Percentiles rank a stretch among this genome's conserved stretches.
phyloP scores from a whole-genome alignment of 1,140 invertebrate species.

The Thereuonema tuberculata region DNA sequence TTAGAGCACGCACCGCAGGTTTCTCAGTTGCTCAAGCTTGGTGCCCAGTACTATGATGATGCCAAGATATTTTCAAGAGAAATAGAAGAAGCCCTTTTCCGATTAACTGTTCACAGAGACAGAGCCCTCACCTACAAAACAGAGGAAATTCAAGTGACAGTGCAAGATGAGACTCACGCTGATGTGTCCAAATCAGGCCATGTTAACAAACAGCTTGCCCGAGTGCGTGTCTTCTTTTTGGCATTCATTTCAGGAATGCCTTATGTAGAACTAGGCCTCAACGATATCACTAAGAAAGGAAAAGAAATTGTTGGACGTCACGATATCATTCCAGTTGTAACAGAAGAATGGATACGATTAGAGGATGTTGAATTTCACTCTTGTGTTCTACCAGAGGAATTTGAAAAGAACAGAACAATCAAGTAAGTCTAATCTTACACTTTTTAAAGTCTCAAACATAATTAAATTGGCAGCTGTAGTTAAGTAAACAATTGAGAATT shows the following conservation, averaged over 20 bases:
- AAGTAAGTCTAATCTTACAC: conserved; percentile 50
- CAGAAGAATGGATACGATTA: conserved; percentile 97
- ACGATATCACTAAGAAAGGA: conserved; percentile 90
- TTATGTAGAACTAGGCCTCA: conserved; percentile 63
- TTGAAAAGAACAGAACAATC: conserved; percentile 76
- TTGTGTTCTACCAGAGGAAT: conserved; percentile 82
- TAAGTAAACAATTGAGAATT: not conserved
- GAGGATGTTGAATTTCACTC: conserved; percentile 90
- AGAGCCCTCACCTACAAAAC: conserved; percentile 88
- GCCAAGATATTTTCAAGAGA: conserved; percentile 77
- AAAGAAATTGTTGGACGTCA: conserved; percentile 97
- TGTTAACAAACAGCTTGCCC: conserved; percentile 80
- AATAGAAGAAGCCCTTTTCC: conserved; percentile 82
- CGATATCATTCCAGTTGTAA: conserved; percentile 97
- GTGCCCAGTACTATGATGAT: conserved; percentile 73
- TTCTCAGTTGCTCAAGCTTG: conserved; percentile 92
- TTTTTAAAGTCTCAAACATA: not conserved
- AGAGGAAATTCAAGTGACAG: conserved; percentile 93
- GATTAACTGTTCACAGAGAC: conserved; percentile 65
- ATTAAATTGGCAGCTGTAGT: not conserved
- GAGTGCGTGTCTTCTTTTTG: conserved; percentile 88
- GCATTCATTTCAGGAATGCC: conserved; percentile 57
- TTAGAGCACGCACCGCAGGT: conserved; percentile 93
- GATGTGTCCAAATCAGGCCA: conserved; percentile 76
- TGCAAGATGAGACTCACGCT: conserved; percentile 91